Percentiles rank a stretch among this genome's conserved stretches.
Evolutionary conservation across 92 coral and sea anemone species (phyloP).

Genomic region (Pocillopora meandrina): DNA sequence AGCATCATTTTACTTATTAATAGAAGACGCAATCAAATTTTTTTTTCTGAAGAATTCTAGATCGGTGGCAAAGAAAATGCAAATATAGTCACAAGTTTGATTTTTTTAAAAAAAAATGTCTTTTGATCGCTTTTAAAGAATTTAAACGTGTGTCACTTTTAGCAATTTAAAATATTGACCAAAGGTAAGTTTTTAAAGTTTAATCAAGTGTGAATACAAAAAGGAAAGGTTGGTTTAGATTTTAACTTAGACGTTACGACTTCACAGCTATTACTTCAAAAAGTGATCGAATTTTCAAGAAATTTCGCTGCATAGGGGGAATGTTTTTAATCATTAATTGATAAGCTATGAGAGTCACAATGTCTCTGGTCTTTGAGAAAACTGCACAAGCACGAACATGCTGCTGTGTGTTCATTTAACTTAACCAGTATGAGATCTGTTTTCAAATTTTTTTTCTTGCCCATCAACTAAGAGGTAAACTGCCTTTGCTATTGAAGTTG

Average conservation of each 20-base stretch:
- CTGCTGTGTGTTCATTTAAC: neutral
- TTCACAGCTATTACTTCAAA: neutral
- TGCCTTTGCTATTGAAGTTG: neutral
- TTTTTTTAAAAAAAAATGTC: too few species aligned
- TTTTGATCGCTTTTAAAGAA: too few species aligned
- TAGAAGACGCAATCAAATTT: neutral
- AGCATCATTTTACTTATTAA: neutral
- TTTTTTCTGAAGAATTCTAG: neutral
- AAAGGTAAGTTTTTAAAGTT: neutral
- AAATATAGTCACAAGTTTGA: too few species aligned
- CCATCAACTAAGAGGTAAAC: too few species aligned
- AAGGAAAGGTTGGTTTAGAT: neutral
- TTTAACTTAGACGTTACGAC: neutral
- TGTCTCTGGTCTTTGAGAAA: too few species aligned
- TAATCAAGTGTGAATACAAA: constrained; percentile 18
- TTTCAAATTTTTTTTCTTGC: neutral
- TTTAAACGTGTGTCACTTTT: too few species aligned
- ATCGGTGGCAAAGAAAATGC: neutral
- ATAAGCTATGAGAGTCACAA: too few species aligned
- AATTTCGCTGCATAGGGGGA: neutral
- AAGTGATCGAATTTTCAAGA: neutral
- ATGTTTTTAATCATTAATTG: constrained; percentile 19
- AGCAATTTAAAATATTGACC: neutral
- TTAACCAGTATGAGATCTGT: neutral
- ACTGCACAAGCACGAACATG: too few species aligned